Base-by-base conservation (phyloP, 2,797 vertebrate genomes). In the Lutra lutra region DNA sequence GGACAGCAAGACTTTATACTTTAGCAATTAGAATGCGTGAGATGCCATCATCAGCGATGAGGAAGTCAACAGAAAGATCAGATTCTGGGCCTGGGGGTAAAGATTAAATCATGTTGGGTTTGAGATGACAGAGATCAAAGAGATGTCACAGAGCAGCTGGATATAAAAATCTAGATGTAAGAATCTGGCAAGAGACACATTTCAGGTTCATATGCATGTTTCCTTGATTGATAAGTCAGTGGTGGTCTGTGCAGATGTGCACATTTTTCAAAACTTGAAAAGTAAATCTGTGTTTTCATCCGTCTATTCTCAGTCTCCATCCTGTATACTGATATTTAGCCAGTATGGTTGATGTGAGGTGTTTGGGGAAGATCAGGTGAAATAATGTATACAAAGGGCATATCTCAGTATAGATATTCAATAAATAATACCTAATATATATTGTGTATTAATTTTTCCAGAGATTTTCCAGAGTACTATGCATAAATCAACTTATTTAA, bases 401-500 rank as follows among this genome's bases (percentile, higher is more conserved):
- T 48, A 62, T 66, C 80, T 89, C 86, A 96, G 72, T 70, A 70
- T 29, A 83, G 46, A 25, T 77, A 7, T 54, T 80, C 48, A 14
- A 48, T 25, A 91, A 91, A 62, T 70, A 56, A 82, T 25, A 56
- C 13, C 4, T 56, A 87, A 48, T 43, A 46, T 20, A 46, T 32
- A 51, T 48, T 54, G 6, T 15, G 2, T n/a, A 35, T 89, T 83
- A 35, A 72, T 78, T 78, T 95, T 92, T 79, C 93, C 14, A 70
- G 64, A 21, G 7, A 93, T 40, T 91, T 89, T 62, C 0, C 75
- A 77, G 64, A 90, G 4, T 23, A 91, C 20, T 40, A 78, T 83
- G 46, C 27, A 68, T 86, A 75, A 62, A 82, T 91, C n/a, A 62
- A 89, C 12, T 80, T 64, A 91, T 85, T 93, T 66, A 91, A 77